Conservation (phyloP, 1,140 invertebrate species). For the Paracyclopina nana region DNA sequence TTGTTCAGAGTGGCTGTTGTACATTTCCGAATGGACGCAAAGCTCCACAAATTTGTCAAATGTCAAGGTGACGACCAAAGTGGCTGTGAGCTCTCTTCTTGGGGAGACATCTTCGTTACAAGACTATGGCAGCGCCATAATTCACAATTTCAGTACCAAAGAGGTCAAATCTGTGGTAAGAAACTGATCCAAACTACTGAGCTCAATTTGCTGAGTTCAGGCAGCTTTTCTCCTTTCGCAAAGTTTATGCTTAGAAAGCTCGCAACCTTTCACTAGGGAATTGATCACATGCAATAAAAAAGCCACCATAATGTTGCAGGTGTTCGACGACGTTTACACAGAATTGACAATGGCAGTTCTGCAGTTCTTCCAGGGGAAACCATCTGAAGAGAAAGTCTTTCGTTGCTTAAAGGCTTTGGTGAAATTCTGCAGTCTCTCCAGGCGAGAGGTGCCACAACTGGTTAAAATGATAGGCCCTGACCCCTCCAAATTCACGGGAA, state of each 20-base stretch:
- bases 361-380: conserved; percentile 58
- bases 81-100: conserved; percentile 62
- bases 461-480: conserved; percentile 81
- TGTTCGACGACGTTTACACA: conserved; percentile 79
- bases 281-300: background rate
- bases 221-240: too few relatives aligned
- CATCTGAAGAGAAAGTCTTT: conserved; percentile 54
- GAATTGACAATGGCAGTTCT: conserved; percentile 74
- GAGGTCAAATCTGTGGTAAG: conserved; percentile 84
- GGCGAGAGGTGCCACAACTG: conserved; percentile 46
- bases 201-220: too few relatives aligned
- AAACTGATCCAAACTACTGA: too few relatives aligned
- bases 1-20: conserved; percentile 70
- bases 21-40: conserved; percentile 67
- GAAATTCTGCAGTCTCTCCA: conserved; percentile 34
- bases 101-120: conserved; percentile 45
- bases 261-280: too few relatives aligned
- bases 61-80: conserved; percentile 69
- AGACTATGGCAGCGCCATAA: conserved; percentile 57
- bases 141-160: conserved; percentile 79
- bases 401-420: conserved; percentile 54
- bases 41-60: conserved; percentile 48
- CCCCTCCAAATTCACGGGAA: conserved; percentile 55
- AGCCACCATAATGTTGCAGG: conserved; percentile 31
- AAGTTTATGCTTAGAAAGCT: too few relatives aligned